Base-by-base conservation (phyloP, 2,797 vertebrate genomes). In the Lepilemur ruficaudatus region DNA sequence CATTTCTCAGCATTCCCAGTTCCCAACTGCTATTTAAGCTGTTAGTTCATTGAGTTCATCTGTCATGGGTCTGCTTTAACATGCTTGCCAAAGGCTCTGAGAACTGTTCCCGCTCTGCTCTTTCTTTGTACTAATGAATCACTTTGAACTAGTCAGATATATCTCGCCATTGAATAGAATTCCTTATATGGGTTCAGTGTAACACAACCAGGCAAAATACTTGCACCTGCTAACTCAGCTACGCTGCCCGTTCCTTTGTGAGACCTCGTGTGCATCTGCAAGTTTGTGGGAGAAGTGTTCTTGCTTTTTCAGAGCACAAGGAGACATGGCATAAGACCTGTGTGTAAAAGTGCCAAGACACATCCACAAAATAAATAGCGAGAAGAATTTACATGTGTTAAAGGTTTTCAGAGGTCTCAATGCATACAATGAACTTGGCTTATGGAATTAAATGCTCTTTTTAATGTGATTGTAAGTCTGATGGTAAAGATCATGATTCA, bases 11-110 rank as follows among this genome's bases (percentile, higher is more conserved):
- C 85, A 81, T 17, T 97, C 46, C 32, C n/a, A 25, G 38, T 15
- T 98, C 73, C 96, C 96, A 92, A 96, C 81, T 90, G 96, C 85
- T 98, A 72, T 98, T 98, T 98, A 98, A 98, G 93, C 65, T 95
- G 84, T 96, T 97, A 91, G 95, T 89, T 98, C 91, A 93, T 97
- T 98, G 98, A 98, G 52, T 91, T 98, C 98, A 97, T 98, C 97
- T 97, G 97, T 98, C 90, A 97, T 93, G 96, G 79, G 95, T 55
- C 82, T 97, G 80, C 95, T 95, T 97, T 97, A 76, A 90, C 38
- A 88, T 82, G 96, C 96, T 93, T 87, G 87, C 95, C 96, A 97
- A 97, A 87, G 52, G 91, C 97, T 97, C 97, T 82, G 67, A 97
- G 84, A 72, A 94, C 81, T 67, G 13, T 35, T 97, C 95, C 7